phyloP scores from a whole-genome alignment of 2,888 invertebrate species.

The Helobdella robusta region DNA sequence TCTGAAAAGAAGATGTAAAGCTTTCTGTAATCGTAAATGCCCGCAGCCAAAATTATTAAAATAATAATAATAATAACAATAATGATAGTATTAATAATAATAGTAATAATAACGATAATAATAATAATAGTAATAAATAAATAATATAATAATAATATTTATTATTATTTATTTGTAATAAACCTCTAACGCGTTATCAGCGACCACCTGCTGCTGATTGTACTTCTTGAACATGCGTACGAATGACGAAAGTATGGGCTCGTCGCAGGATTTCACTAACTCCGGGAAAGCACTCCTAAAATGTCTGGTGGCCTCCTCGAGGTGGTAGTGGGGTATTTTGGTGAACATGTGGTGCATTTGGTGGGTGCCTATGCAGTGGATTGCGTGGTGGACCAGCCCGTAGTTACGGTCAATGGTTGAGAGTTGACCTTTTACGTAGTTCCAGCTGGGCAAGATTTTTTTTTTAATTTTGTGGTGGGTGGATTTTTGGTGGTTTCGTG shows the following conservation, averaged over 20 bases:
- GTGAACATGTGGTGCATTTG: conserved; percentile 46
- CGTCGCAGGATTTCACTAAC: conserved; percentile 39
- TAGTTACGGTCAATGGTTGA: conserved; percentile 45
- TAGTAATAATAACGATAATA: too few relatives aligned
- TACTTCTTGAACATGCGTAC: conserved; percentile 42
- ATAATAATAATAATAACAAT: too few relatives aligned
- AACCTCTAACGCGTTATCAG: conserved; percentile 29
- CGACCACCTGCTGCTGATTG: conserved; percentile 30
- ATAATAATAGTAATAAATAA: too few relatives aligned
- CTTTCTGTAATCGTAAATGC: too few relatives aligned
- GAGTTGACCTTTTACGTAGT: conserved; percentile 45
- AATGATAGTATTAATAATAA: too few relatives aligned
- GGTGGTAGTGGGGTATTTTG: conserved; percentile 45
- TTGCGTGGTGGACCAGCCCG: conserved; percentile 43
- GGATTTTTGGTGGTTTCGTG: too few relatives aligned
- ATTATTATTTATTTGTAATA: conserved; percentile 28
- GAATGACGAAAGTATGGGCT: conserved; percentile 41
- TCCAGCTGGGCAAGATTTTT: too few relatives aligned
- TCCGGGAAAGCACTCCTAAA: conserved; percentile 42
- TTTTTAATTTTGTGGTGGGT: too few relatives aligned
- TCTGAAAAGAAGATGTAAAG: too few relatives aligned
- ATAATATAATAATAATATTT: too few relatives aligned
- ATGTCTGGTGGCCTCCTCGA: conserved; percentile 42
- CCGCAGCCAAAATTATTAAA: too few relatives aligned
- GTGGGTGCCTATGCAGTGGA: conserved; percentile 42